Evolutionary conservation across 2,113 vertebrate genomes (phyloP).

Genomic region (Lonchura striata): DNA sequence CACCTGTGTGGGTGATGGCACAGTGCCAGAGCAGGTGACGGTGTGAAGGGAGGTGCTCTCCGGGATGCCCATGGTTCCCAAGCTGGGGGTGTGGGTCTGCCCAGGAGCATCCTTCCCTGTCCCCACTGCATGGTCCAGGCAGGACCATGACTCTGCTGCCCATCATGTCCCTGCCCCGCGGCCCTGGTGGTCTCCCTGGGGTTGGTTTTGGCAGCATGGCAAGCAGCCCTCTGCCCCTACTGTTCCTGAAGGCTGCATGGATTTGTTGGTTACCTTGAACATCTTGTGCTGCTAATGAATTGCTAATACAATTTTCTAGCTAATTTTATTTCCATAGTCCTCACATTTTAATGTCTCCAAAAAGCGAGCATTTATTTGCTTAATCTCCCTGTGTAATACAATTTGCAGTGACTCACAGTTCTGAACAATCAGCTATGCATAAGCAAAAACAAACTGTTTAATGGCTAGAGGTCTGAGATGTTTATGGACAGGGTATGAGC

Average conservation of each 20-base stretch:
- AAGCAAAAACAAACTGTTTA: slow-evolving; percentile 63
- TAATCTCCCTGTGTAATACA: slow-evolving; percentile 70
- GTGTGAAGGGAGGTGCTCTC: rapidly evolving
- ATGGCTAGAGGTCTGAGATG: slow-evolving; percentile 12
- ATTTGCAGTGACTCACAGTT: slow-evolving; percentile 68
- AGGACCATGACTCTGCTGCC: rapidly evolving
- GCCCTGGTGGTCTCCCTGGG: background rate
- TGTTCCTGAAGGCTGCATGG: background rate
- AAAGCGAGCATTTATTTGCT: slow-evolving; percentile 70
- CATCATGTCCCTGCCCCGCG: rapidly evolving
- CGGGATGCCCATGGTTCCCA: rapidly evolving
- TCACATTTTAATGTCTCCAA: slow-evolving; percentile 69
- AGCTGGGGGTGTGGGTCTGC: background rate
- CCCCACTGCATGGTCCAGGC: rapidly evolving
- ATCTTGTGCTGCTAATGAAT: slow-evolving; percentile 72
- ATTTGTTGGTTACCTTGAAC: background rate
- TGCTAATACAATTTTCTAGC: slow-evolving; percentile 77
- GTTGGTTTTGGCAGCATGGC: background rate
- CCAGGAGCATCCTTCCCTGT: background rate
- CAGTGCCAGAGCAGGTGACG: rapidly evolving
- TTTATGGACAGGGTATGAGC: rapidly evolving
- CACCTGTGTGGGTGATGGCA: too few species aligned
- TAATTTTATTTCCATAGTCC: slow-evolving; percentile 77
- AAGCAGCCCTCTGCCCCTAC: background rate
- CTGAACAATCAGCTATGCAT: slow-evolving; percentile 66